Evolutionary conservation across 2,888 invertebrate genomes (phyloP), one percentile per base, ranked within the genome.

Genomic region (Melangyna quadrimaculata): DNA sequence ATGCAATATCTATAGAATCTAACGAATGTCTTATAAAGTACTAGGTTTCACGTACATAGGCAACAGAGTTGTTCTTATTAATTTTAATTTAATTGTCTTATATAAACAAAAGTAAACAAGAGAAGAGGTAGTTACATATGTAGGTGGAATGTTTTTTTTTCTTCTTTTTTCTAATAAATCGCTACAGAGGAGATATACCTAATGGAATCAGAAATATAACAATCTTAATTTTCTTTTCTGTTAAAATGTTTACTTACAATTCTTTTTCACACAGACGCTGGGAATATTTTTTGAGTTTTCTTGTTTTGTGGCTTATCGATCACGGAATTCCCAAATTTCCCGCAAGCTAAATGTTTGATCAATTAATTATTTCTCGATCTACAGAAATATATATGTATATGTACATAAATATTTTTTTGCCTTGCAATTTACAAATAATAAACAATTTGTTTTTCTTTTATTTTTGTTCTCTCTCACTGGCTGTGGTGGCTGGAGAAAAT

Each of bases 61-160:
- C 37, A 48, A 32, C 19, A 78, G 35, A 78, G 37, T 51, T 35
- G 24, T 48, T 77, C 79, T 84, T 84, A 84, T 84, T 80, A 84
- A 72, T 80, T 80, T 61, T 59, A 69, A 61, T 72, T 72, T 45
- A 72, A 84, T 84, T 79, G 79, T 40, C 80, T 84, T 84, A 84
- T 84, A 77, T 84, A 84, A 84, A 84, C 80, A 84, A 80, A 84
- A 84, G 57, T 59, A 79, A 40, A 78, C 69, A 63, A 69, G 72
- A 53, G 7, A 61, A 40, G 63, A 74, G 29, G 17, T 29, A 53
- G 48, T n/a, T n/a, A n/a, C n/a, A n/a, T n/a, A n/a, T n/a, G 55
- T 61, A 69, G 6, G 14, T 22, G 22, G 9, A 59, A 22, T 22
- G 0, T 32, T 22, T 35, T 3, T 32, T 10, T n/a, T 32, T 32